Evolutionary conservation across 2,113 vertebrate genomes (phyloP).

Genomic region (Entomyzon cyanotis): DNA sequence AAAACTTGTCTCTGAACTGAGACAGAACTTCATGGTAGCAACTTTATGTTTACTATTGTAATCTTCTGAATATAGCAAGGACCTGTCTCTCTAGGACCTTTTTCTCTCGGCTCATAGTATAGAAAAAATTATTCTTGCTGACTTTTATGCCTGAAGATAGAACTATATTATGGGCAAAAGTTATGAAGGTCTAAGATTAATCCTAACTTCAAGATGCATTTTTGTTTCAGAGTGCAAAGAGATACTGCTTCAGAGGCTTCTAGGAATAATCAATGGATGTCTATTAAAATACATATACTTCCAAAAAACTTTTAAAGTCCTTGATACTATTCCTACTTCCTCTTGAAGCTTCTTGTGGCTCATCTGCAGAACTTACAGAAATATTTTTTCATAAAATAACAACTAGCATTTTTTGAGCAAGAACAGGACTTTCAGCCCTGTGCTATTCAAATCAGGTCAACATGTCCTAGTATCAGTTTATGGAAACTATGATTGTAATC

Average conservation of each 20-base stretch:
- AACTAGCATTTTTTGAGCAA: background rate
- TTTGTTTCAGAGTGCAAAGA: background rate
- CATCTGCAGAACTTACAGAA: background rate
- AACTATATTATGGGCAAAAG: background rate
- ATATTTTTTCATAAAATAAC: background rate
- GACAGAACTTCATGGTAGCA: no score
- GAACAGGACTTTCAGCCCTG: background rate
- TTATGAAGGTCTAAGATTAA: background rate
- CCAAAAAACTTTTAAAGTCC: background rate
- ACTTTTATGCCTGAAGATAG: background rate
- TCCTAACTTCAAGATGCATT: background rate
- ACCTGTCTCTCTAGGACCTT: background rate
- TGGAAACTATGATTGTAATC: background rate
- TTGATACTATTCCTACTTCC: accelerated
- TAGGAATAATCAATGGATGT: background rate
- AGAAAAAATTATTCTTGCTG: background rate
- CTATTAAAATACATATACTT: background rate
- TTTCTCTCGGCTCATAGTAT: background rate
- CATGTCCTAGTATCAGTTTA: background rate
- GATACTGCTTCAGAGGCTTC: background rate
- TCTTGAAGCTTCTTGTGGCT: background rate
- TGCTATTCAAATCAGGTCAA: background rate
- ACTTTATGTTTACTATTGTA: background rate
- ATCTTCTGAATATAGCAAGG: background rate
- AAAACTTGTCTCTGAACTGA: no score